Evolutionary conservation across 2,797 vertebrate species (phyloP).

Genomic region (Parauchenoglanis ngamensis): DNA sequence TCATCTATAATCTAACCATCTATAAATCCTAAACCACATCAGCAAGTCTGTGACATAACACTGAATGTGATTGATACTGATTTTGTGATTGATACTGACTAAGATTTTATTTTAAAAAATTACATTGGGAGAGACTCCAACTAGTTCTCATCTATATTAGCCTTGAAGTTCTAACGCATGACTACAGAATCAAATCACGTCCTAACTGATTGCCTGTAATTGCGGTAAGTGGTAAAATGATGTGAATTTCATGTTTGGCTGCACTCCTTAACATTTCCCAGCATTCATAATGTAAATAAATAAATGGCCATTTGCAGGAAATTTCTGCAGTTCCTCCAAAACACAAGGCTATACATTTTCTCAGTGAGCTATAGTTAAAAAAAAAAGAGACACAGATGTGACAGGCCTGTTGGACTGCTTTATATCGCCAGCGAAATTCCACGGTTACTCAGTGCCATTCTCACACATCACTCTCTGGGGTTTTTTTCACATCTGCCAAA

Average conservation of each 20-base stretch:
- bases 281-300: background rate
- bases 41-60: background rate
- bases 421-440: background rate
- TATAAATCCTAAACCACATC: background rate
- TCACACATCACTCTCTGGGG: constrained; percentile 14
- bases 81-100: background rate
- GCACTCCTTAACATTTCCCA: background rate
- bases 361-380: background rate
- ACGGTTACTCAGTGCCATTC: constrained; percentile 6
- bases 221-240: background rate
- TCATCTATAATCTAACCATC: background rate
- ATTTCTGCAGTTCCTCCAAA: background rate
- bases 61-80: background rate
- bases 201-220: background rate
- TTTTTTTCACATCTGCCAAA: constrained; percentile 17
- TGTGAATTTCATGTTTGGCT: background rate
- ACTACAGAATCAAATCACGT: background rate
- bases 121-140: background rate
- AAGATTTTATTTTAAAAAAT: background rate
- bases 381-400: constrained; percentile 4
- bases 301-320: background rate
- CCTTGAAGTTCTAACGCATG: background rate
- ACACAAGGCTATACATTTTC: background rate
- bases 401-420: constrained; percentile 21
- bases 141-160: background rate